Evolutionary conservation across 2,113 vertebrate genomes (phyloP).

Genomic region (Octodon degus): DNA sequence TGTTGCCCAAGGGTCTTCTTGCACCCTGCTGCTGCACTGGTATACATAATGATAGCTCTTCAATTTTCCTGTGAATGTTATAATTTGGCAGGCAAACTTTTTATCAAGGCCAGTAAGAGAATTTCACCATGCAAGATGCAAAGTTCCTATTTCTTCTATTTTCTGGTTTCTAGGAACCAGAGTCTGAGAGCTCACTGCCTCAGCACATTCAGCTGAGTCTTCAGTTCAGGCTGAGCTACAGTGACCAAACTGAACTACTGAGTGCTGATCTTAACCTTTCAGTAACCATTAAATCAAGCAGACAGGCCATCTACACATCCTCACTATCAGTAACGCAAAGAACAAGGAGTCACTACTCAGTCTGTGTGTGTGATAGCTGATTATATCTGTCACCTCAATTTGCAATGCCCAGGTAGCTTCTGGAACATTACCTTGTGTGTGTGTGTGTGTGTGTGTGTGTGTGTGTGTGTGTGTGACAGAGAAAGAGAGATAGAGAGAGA

Average conservation of each 20-base stretch:
- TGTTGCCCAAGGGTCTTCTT: neutral
- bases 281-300: neutral
- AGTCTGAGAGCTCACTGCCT: neutral
- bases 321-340: neutral
- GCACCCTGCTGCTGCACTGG: neutral
- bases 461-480: neutral
- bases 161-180: conserved; percentile 5
- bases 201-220: neutral
- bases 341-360: neutral
- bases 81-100: neutral
- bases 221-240: neutral
- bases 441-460: neutral
- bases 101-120: neutral
- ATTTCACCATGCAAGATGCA: neutral
- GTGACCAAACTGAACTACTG: neutral
- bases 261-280: neutral
- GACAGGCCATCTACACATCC: neutral
- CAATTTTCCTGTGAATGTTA: neutral
- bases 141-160: neutral
- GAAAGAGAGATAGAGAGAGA: no score
- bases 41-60: neutral
- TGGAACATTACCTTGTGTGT: neutral
- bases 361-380: neutral
- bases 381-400: neutral
- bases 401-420: neutral